phyloP scores from a whole-genome alignment of 2,113 vertebrate species.

The Entomyzon cyanotis region DNA sequence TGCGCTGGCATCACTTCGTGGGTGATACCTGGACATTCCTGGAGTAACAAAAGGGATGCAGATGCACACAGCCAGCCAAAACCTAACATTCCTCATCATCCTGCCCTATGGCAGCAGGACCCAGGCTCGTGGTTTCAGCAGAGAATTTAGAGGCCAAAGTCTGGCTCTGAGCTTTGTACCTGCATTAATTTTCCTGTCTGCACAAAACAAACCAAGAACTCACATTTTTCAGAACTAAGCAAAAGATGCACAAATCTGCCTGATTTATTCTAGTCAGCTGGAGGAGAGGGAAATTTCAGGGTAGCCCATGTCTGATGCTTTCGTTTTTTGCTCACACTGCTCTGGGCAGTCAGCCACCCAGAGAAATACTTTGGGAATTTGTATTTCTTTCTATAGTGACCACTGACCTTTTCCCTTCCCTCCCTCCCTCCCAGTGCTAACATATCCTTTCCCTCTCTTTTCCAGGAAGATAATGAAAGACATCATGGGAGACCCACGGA shows the following conservation, averaged over 20 bases:
- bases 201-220: background rate
- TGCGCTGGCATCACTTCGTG: rapidly evolving
- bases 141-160: background rate
- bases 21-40: background rate
- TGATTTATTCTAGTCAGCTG: background rate
- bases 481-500: constrained; percentile 38
- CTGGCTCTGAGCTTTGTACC: background rate
- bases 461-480: constrained; percentile 47
- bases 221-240: background rate
- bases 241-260: background rate
- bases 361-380: background rate
- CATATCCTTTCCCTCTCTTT: background rate
- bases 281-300: background rate
- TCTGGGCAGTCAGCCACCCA: background rate
- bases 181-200: background rate
- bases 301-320: rapidly evolving
- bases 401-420: background rate
- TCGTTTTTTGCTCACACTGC: background rate
- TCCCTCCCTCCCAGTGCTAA: background rate
- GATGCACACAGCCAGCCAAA: rapidly evolving
- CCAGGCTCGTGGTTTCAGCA: background rate
- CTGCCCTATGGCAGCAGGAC: rapidly evolving
- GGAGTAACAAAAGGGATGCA: background rate
- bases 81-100: rapidly evolving
- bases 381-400: background rate